A percentile compares a stretch with the other conserved stretches of the same genome.
Conservation (phyloP, 2,888 invertebrate species). For the Sinotaia quadrata region DNA sequence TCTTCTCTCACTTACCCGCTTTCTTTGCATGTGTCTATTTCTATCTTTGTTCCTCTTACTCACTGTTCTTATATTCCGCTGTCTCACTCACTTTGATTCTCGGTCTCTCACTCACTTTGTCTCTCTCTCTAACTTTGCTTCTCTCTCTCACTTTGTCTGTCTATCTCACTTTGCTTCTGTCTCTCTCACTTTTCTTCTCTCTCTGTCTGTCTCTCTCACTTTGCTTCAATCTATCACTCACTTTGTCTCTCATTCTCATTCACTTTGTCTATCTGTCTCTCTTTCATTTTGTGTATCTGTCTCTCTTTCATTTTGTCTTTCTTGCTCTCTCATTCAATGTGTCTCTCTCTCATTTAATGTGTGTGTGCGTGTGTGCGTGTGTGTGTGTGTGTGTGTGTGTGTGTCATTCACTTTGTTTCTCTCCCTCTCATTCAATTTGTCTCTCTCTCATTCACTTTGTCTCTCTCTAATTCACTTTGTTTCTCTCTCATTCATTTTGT, state of each 20-base stretch:
- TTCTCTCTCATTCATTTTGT: not conserved
- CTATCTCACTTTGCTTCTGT: not conserved
- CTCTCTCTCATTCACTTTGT: not conserved
- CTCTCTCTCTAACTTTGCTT: not conserved
- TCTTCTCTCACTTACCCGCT: too few relatives aligned
- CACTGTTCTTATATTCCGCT: not conserved
- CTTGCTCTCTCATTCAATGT: not conserved
- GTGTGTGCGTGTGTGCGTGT: not conserved
- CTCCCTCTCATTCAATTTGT: not conserved
- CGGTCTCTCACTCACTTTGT: too few relatives aligned
- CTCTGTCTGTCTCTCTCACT: constrained; percentile 13
- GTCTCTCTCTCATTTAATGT: not conserved
- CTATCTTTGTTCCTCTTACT: not conserved
- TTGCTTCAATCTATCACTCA: constrained; percentile 8
- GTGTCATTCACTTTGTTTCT: not conserved
- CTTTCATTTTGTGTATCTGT: constrained; percentile 6
- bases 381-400: not conserved
- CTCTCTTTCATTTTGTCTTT: constrained; percentile 1
- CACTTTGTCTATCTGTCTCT: constrained; percentile 17
- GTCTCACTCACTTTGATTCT: not conserved
- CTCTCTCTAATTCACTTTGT: not conserved
- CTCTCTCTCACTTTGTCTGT: constrained; percentile 5
- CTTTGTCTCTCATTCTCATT: constrained; percentile 12
- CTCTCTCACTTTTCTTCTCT: constrained; percentile 14
- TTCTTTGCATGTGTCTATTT: too few relatives aligned